Conservation (phyloP, 2,888 invertebrate species). For the Cataglyphis altisquamis region DNA sequence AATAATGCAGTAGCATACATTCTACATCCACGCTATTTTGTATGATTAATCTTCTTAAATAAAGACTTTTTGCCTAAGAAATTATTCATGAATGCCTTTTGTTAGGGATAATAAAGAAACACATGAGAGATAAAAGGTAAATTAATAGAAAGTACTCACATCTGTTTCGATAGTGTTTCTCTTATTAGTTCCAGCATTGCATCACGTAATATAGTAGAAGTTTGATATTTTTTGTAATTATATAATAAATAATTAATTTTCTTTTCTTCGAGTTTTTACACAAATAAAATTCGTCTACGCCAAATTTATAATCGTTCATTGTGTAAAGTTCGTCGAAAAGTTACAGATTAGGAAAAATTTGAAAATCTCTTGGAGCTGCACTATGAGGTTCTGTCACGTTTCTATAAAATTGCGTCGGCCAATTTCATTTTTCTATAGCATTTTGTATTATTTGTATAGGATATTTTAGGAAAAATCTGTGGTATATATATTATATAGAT, state of each 20-base stretch:
- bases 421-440: background rate
- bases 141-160: background rate
- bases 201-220: slow-evolving; percentile 31
- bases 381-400: background rate
- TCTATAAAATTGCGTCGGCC: background rate
- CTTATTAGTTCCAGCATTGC: slow-evolving; percentile 52
- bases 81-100: slow-evolving; percentile 1
- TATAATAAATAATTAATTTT: slow-evolving; percentile 2
- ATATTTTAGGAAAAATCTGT: background rate
- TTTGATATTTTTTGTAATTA: slow-evolving; percentile 26
- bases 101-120: background rate
- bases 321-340: slow-evolving; percentile 20
- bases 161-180: slow-evolving; percentile 13
- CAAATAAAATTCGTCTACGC: slow-evolving; percentile 36
- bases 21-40: background rate
- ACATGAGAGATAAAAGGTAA: background rate
- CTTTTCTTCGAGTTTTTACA: slow-evolving; percentile 21
- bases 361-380: slow-evolving; percentile 1
- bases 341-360: slow-evolving; percentile 15
- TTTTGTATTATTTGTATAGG: background rate
- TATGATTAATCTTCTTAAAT: background rate
- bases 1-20: background rate
- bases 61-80: background rate
- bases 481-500: background rate
- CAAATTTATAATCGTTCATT: background rate